Conservation (phyloP, 2,113 vertebrate species). For the Albula glossodonta region DNA sequence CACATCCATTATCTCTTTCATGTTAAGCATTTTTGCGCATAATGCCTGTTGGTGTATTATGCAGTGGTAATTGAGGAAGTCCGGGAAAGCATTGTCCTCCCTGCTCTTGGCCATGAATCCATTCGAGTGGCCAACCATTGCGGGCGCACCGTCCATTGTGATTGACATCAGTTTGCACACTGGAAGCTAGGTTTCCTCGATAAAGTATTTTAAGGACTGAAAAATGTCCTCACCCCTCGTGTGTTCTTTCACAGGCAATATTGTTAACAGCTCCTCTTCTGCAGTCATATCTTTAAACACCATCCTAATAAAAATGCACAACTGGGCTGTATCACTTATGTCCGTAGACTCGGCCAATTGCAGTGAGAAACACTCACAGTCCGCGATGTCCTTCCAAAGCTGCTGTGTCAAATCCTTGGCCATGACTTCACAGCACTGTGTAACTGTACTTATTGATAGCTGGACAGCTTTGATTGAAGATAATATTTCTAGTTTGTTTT, state of each 20-base stretch:
- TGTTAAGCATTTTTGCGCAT: conserved; percentile 33
- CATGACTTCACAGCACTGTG: background rate
- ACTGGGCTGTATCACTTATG: conserved; percentile 19
- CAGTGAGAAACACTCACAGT: too few species aligned
- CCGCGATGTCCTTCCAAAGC: conserved; percentile 27
- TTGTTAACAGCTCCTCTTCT: conserved; percentile 17
- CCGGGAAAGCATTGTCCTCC: too few species aligned
- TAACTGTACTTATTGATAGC: background rate
- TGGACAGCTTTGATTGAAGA: background rate
- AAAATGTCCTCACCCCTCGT: conserved; percentile 29
- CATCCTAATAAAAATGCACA: conserved; percentile 30
- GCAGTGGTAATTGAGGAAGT: conserved; percentile 32
- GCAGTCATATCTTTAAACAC: conserved; percentile 24
- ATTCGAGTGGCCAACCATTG: conserved; percentile 13
- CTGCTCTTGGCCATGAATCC: conserved; percentile 13
- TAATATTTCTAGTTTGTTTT: conserved; percentile 21
- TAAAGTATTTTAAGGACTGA: conserved; percentile 30
- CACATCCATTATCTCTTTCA: too few species aligned
- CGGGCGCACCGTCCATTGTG: conserved; percentile 18
- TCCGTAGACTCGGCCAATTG: conserved; percentile 32
- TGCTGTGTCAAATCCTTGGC: conserved; percentile 24
- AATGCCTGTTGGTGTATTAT: conserved; percentile 39
- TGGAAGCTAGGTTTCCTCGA: conserved; percentile 28
- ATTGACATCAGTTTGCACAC: conserved; percentile 23
- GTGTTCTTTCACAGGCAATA: conserved; percentile 13